Evolutionary conservation across 2,113 vertebrate species (phyloP), one percentile per base, ranked within the genome.

Genomic region (Pelobates fuscus): DNA sequence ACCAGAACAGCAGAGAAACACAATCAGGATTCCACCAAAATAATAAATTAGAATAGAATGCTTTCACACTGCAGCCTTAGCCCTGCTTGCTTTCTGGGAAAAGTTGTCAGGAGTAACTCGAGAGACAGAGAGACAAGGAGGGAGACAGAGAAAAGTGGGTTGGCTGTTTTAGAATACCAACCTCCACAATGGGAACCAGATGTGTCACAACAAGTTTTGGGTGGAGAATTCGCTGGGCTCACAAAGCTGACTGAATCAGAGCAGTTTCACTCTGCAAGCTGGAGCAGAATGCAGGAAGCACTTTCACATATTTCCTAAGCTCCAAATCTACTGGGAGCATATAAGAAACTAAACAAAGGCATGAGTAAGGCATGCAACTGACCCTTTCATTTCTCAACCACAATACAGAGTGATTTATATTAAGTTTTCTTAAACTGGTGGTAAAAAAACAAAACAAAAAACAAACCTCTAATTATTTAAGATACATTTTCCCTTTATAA

Each of bases 161-260:
- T 46, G 55, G 64, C 64, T 63, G 81, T 61, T 78, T 74, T 60
- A 81, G 78, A 82, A 86, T 81, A 32, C 32, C 79, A 80, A 81
- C 64, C 82, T 69, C 70, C 77, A 83, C 80, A 83, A 86, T 83
- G 79, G 44, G 80, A 85, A 86, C 71, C 84, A 89, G 84, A 89
- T 86, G 84, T 82, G 84, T 82, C 73, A 77, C 81, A 85, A 84
- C 81, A 86, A 73, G 82, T 82, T 81, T 37, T 78, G 72, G 73
- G 77, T 80, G 77, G 66, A 78, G 80, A 81, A 78, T 79, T 25
- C 70, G 18, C 54, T 37, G 78, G 0, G 0, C 26, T 80, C 24
- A 29, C 64, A 32, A 65, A 29, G 1, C 76, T 69, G 69, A 61
- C 23, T 67, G 80, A 71, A 67, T 49, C 46, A 57, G 52, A 26